A percentile compares a stretch with the other conserved stretches of the same genome.
Evolutionary conservation across 2,113 vertebrate genomes (phyloP).

Genomic region (Mus musculus): GRCm39 chr15:23094001-23094500

Average conservation of each 20-base stretch:
- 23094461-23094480: neutral
- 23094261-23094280: no score
- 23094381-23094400: neutral
- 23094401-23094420: constrained; percentile 20
- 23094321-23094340: neutral
- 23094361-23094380: neutral
- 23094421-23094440: constrained; percentile 22
- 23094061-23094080: neutral
- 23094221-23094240: no score
- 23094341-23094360: neutral
- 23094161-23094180: neutral
- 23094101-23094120: neutral
- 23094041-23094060: neutral
- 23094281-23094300: neutral
- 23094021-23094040: neutral
- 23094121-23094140: neutral
- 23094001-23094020: neutral
- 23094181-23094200: no score
- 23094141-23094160: neutral
- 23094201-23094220: no score
- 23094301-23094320: neutral
- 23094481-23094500: constrained; percentile 16
- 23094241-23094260: no score
- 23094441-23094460: neutral
- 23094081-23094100: neutral